A percentile compares a stretch with the other conserved stretches of the same genome.
phyloP scores from a whole-genome alignment of 2,113 vertebrate genomes.

The Oreochromis niloticus region DNA sequence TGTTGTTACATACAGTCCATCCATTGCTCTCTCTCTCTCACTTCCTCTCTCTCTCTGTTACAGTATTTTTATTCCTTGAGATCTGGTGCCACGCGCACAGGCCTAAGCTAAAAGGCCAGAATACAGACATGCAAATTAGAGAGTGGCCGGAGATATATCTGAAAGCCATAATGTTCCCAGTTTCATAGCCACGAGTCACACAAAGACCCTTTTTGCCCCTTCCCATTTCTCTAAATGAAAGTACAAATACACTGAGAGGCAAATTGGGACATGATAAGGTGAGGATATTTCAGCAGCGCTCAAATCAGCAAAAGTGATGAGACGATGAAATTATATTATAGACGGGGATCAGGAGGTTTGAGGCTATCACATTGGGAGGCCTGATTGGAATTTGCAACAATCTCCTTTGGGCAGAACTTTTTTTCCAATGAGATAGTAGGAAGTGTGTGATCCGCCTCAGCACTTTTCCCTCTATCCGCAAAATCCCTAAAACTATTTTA shows the following conservation, averaged over 20 bases:
- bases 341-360: conserved; percentile 18
- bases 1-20: neutral
- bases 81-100: neutral
- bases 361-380: conserved; percentile 26
- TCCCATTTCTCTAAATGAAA: conserved; percentile 26
- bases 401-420: conserved; percentile 38
- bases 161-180: neutral
- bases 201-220: neutral
- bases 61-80: neutral
- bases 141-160: neutral
- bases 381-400: conserved; percentile 63
- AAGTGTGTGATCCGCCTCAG: conserved; percentile 48
- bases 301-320: conserved; percentile 40
- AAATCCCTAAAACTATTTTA: conserved; percentile 52
- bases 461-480: conserved; percentile 40
- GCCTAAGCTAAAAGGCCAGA: neutral
- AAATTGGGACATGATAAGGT: conserved; percentile 38
- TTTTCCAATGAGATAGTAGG: conserved; percentile 4
- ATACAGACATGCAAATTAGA: conserved; percentile 28
- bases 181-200: neutral
- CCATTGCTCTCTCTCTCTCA: neutral
- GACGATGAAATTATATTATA: conserved; percentile 45
- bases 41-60: neutral
- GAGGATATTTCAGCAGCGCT: conserved; percentile 8
- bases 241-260: conserved; percentile 19